Evolutionary conservation across 2,888 invertebrate species (phyloP).

Genomic region (Lapara coniferarum): DNA sequence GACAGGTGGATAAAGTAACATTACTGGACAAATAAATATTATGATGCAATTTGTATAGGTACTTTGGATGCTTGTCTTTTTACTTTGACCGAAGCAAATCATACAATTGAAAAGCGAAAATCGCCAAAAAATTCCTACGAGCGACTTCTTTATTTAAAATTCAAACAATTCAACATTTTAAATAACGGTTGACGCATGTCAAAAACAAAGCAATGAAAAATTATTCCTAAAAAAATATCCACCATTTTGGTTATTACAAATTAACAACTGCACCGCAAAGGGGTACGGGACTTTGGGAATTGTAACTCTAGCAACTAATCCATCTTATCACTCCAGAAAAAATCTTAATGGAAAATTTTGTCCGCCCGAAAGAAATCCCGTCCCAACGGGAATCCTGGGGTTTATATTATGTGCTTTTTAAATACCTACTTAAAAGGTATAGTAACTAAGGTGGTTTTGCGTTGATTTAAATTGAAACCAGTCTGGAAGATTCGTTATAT

Average conservation of each 20-base stretch:
- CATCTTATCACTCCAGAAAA: constrained; percentile 75
- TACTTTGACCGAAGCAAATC: neutral
- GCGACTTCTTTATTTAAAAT: no score
- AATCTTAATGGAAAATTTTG: constrained; percentile 77
- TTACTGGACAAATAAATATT: neutral
- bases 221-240: neutral
- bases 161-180: no score
- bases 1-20: neutral
- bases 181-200: neutral
- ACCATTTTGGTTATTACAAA: constrained; percentile 25
- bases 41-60: neutral
- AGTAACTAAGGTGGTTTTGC: neutral
- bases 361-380: constrained; percentile 64
- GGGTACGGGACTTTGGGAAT: constrained; percentile 59
- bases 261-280: constrained; percentile 23
- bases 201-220: constrained; percentile 1
- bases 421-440: neutral
- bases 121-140: no score
- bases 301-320: constrained; percentile 75
- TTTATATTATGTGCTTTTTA: constrained; percentile 25
- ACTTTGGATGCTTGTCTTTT: neutral
- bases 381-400: constrained; percentile 49
- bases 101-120: no score
- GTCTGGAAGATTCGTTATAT: no score
- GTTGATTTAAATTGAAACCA: no score